Evolutionary conservation across 2,797 vertebrate species (phyloP).

Genomic region (Somateria mollissima): DNA sequence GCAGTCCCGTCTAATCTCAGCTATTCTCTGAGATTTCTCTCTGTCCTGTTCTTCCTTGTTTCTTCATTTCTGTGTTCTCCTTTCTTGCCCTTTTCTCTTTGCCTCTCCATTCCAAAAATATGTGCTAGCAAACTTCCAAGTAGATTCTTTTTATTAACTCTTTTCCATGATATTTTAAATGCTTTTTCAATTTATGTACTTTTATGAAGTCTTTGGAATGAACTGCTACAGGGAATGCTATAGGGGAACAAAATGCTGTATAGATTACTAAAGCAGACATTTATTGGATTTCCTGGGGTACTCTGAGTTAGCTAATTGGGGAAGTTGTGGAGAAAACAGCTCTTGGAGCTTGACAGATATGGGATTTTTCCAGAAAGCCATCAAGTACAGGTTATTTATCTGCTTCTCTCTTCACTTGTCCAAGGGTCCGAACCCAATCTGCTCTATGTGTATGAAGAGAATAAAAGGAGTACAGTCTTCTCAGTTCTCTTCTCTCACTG

Average conservation of each 20-base stretch:
- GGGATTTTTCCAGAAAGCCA: not conserved
- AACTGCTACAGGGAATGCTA: not conserved
- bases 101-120: not conserved
- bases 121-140: not conserved
- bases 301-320: not conserved
- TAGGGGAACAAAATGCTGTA: not conserved
- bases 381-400: not conserved
- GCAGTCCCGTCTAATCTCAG: not conserved
- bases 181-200: not conserved
- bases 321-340: not conserved
- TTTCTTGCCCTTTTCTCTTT: not conserved
- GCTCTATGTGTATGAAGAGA: not conserved
- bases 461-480: not conserved
- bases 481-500: not conserved
- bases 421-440: not conserved
- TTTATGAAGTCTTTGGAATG: not conserved
- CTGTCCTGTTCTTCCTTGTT: not conserved
- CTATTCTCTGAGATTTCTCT: not conserved
- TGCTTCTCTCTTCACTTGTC: not conserved
- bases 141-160: not conserved
- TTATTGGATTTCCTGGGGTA: conserved; percentile 3
- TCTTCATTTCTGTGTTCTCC: not conserved
- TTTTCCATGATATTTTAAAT: not conserved
- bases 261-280: not conserved
- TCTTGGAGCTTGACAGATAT: not conserved